Conservation (phyloP, 2,113 vertebrate species). For the Pachycephala philippinensis region DNA sequence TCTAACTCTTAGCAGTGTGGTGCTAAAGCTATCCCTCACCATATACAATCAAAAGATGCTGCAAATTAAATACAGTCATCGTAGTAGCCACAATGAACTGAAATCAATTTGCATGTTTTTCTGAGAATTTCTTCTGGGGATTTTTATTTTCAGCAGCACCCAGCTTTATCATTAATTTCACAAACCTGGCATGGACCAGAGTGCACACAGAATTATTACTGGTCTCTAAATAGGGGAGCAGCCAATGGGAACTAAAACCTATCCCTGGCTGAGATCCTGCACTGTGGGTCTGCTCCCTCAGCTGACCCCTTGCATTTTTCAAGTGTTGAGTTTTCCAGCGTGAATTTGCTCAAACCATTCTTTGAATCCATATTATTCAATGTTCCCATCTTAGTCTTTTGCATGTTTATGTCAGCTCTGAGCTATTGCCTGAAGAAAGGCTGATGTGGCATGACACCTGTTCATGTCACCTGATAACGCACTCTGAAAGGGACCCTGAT, state of each 20-base stretch:
- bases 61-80: conserved; percentile 12
- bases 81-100: not conserved
- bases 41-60: not conserved
- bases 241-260: not conserved
- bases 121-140: not conserved
- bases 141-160: not conserved
- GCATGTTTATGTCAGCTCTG: conserved; percentile 57
- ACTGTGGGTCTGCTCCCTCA: accelerated
- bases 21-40: not conserved
- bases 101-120: not conserved
- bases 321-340: not conserved
- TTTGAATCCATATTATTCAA: not conserved
- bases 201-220: not conserved
- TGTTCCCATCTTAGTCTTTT: conserved; percentile 1
- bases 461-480: conserved; percentile 56
- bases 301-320: not conserved
- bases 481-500: conserved; percentile 3
- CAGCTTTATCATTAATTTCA: not conserved
- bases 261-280: not conserved
- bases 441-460: conserved; percentile 43
- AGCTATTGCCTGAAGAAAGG: conserved; percentile 41
- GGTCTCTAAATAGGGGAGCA: not conserved
- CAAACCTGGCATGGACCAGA: not conserved
- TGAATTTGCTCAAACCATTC: not conserved
- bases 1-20: not conserved